Conservation (phyloP, 2,797 vertebrate genomes). For the Avahi laniger region DNA sequence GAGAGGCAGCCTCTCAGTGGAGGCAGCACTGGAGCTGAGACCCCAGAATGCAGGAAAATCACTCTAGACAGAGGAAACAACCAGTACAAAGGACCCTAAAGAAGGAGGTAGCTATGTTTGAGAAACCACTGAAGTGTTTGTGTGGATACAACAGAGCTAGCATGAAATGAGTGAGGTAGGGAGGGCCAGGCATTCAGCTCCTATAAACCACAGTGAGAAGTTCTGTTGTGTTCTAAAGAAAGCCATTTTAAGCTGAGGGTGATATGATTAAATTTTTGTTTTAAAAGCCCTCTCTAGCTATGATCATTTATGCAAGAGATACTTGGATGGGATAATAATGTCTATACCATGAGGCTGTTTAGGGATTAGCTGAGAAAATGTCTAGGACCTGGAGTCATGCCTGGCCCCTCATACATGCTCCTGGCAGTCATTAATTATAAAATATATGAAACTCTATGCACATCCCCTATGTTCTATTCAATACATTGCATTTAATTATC, state of each 20-base stretch:
- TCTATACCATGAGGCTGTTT: not conserved
- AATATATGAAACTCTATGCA: not conserved
- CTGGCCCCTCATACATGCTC: not conserved
- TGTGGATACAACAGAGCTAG: no score
- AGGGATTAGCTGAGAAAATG: not conserved
- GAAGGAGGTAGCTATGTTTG: not conserved
- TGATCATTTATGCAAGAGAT: not conserved
- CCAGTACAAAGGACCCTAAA: not conserved
- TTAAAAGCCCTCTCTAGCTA: not conserved
- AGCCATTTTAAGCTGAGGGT: not conserved
- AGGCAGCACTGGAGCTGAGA: not conserved
- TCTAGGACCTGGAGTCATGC: not conserved
- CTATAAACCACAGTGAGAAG: not conserved
- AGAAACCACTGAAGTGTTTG: not conserved
- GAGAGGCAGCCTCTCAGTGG: not conserved
- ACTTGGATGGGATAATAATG: not conserved
- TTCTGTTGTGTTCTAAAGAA: not conserved
- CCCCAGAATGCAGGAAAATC: not conserved
- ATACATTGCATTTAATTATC: not conserved
- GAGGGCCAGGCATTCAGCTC: not conserved
- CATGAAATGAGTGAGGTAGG: rapidly evolving
- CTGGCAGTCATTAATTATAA: not conserved
- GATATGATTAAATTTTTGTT: not conserved
- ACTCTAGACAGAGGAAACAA: not conserved
- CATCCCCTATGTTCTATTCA: not conserved